Evolutionary conservation across 2,113 vertebrate genomes (phyloP).

Genomic region (Benitochromis conjunctus): DNA sequence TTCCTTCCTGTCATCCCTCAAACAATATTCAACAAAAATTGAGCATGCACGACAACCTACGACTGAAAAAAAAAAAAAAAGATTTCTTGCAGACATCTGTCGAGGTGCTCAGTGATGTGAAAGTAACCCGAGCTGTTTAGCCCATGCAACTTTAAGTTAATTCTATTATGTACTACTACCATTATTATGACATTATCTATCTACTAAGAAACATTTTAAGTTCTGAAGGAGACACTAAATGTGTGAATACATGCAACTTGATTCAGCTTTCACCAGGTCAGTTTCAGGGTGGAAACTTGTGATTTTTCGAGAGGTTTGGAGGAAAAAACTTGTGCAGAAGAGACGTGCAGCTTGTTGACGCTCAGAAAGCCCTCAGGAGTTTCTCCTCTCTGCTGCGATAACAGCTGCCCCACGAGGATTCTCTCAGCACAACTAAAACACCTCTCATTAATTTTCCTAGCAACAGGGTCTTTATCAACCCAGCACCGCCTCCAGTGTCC

Average conservation of each 20-base stretch:
- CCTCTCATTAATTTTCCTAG: constrained; percentile 65
- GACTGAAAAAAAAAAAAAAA: background rate
- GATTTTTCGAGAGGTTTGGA: background rate
- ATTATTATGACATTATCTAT: background rate
- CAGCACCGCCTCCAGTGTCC: background rate
- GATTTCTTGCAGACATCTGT: background rate
- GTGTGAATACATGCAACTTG: background rate
- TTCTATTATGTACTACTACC: background rate
- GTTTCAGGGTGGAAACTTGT: background rate
- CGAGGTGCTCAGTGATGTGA: background rate
- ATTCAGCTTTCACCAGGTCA: background rate
- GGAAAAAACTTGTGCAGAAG: background rate
- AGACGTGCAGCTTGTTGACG: constrained; percentile 64
- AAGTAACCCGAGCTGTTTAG: background rate
- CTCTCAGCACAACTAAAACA: constrained; percentile 12
- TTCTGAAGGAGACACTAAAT: background rate
- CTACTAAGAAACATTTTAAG: background rate
- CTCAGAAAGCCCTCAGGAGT: constrained; percentile 32
- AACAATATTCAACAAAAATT: background rate
- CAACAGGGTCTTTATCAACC: constrained; percentile 31
- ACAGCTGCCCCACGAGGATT: constrained; percentile 44
- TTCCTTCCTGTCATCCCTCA: background rate
- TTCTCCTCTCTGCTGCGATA: constrained; percentile 27
- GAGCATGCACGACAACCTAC: background rate
- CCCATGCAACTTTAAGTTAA: background rate